Conservation (phyloP, 2,797 vertebrate genomes). For the Synanceia verrucosa region DNA sequence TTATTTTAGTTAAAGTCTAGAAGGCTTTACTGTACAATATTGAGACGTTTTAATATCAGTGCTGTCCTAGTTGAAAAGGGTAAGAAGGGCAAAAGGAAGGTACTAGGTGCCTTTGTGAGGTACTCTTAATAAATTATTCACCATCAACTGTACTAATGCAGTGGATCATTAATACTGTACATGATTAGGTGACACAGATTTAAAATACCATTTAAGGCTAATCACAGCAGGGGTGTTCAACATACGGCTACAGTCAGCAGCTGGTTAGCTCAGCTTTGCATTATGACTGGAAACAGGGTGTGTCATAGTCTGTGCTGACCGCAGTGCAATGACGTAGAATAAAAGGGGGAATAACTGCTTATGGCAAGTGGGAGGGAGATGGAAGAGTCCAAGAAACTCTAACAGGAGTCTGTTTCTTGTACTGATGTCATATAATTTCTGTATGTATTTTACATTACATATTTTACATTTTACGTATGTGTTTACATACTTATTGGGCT, state of each 20-base stretch:
- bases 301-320: neutral
- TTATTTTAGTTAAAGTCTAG: slow-evolving; percentile 36
- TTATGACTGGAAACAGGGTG: neutral
- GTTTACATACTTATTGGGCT: neutral
- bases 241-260: neutral
- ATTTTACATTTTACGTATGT: no score
- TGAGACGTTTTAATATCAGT: slow-evolving; percentile 28
- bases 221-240: neutral
- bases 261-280: neutral
- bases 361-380: neutral
- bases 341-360: neutral
- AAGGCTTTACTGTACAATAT: slow-evolving; percentile 32
- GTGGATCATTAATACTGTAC: neutral
- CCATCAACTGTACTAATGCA: neutral
- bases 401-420: neutral
- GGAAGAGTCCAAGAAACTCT: neutral
- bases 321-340: neutral
- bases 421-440: neutral
- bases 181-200: neutral
- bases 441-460: no score
- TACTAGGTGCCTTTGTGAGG: slow-evolving; percentile 1
- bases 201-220: neutral
- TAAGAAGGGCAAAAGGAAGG: slow-evolving; percentile 20
- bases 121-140: slow-evolving; percentile 14
- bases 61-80: slow-evolving; percentile 25